These are phyloP conservation scores for Melanogrammus aeglefinus DNA, from an alignment of 2,797 vertebrate species.

Conservation along the genomic window DNA sequence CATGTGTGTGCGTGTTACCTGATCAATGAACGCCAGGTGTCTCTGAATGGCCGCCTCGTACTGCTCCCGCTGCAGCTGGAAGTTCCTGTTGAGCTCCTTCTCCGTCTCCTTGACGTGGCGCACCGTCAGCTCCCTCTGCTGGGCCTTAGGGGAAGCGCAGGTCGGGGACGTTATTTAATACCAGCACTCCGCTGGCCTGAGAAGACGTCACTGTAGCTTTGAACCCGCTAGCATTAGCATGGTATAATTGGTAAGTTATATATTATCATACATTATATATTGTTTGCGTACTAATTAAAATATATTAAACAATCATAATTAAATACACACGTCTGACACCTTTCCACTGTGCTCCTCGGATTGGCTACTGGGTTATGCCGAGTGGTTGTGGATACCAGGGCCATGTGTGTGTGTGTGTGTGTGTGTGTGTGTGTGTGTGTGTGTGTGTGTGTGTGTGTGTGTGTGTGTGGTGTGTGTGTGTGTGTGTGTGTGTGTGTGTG, in stretches of 20 bases:
- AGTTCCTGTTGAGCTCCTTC: slow-evolving; percentile 80
- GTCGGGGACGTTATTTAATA: not conserved
- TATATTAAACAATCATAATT: no score
- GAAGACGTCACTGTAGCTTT: not conserved
- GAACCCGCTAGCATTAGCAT: no score
- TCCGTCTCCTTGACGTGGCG: slow-evolving; percentile 84
- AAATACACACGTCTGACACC: no score
- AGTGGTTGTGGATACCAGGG: no score
- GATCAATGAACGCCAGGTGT: slow-evolving; percentile 91
- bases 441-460: no score
- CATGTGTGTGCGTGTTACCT: slow-evolving; percentile 69
- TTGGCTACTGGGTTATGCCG: not conserved
- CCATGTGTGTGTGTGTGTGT: no score
- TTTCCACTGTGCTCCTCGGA: not conserved
- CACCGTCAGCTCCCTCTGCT: slow-evolving; percentile 85
- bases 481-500: no score
- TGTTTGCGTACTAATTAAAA: no score
- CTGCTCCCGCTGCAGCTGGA: slow-evolving; percentile 86
- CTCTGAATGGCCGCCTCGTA: slow-evolving; percentile 91
- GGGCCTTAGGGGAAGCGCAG: slow-evolving; percentile 69
- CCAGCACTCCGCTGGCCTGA: not conserved
- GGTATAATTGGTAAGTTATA: no score
- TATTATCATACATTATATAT: no score
- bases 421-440: no score
- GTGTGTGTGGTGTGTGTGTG: no score